phyloP scores from a whole-genome alignment of 2,797 vertebrate species.

The Gymnopithys bicolor region DNA sequence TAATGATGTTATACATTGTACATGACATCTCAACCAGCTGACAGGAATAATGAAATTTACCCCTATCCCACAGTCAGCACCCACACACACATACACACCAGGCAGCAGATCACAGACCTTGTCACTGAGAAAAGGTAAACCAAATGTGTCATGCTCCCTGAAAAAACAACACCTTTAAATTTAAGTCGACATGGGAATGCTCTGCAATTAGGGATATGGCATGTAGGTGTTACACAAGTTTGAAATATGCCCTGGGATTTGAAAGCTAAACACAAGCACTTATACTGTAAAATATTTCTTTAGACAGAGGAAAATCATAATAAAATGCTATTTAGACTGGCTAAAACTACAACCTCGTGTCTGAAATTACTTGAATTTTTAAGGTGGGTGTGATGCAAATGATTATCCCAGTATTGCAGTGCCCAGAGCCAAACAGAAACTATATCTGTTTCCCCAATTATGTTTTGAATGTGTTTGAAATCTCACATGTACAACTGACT shows the following conservation, averaged over 20 bases:
- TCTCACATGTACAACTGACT: neutral
- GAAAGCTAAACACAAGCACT: neutral
- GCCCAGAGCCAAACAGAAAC: conserved; percentile 5
- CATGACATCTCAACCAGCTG: neutral
- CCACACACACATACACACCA: neutral
- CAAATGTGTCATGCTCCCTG: neutral
- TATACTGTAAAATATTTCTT: neutral
- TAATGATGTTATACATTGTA: neutral
- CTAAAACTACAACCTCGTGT: neutral
- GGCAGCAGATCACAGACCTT: neutral
- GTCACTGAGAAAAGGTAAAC: neutral
- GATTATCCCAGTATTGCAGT: neutral
- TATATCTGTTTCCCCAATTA: neutral
- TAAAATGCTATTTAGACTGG: neutral
- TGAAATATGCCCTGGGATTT: neutral
- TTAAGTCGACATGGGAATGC: neutral
- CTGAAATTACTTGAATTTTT: conserved; percentile 22
- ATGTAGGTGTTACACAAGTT: neutral
- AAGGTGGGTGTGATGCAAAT: neutral
- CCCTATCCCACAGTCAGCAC: neutral
- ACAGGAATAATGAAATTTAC: neutral
- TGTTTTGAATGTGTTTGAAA: neutral
- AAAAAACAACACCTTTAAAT: neutral
- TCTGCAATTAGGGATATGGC: neutral
- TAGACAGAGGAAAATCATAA: neutral